Percentiles rank a stretch among this genome's conserved stretches.
These are phyloP conservation scores for Tachina grossa DNA, from an alignment of 2,888 invertebrate species.

Conservation along the genomic window DNA sequence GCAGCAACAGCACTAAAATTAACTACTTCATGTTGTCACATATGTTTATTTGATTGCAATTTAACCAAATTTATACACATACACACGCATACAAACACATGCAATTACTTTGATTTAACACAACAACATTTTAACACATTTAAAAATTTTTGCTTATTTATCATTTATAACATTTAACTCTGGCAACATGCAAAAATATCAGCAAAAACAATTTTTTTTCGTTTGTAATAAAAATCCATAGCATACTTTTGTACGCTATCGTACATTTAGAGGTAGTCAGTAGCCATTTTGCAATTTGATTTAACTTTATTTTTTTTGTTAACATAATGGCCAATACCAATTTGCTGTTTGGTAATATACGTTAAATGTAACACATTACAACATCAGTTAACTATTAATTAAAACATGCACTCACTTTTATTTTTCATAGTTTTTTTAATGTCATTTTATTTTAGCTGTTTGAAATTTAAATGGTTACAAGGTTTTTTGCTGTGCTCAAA, in stretches of 20 bases:
- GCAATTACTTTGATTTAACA: background rate
- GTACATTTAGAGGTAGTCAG: constrained; percentile 4
- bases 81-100: background rate
- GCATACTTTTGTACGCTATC: constrained; percentile 30
- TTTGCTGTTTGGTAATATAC: constrained; percentile 44
- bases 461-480: constrained; percentile 54
- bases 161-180: constrained; percentile 35
- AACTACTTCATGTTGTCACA: constrained; percentile 67
- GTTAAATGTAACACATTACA: constrained; percentile 56
- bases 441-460: background rate
- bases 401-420: constrained; percentile 59
- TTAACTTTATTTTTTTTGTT: background rate
- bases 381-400: constrained; percentile 67
- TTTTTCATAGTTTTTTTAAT: background rate
- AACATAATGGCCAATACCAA: constrained; percentile 42
- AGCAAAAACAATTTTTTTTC: background rate
- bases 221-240: constrained; percentile 8
- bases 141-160: constrained; percentile 49
- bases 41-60: constrained; percentile 68
- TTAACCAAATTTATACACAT: constrained; percentile 44
- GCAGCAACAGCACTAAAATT: constrained; percentile 52
- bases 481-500: constrained; percentile 47
- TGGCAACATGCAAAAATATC: constrained; percentile 37
- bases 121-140: constrained; percentile 26
- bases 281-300: background rate